Conservation (phyloP, 2,888 invertebrate species). For the Drosophila mimetica region DNA sequence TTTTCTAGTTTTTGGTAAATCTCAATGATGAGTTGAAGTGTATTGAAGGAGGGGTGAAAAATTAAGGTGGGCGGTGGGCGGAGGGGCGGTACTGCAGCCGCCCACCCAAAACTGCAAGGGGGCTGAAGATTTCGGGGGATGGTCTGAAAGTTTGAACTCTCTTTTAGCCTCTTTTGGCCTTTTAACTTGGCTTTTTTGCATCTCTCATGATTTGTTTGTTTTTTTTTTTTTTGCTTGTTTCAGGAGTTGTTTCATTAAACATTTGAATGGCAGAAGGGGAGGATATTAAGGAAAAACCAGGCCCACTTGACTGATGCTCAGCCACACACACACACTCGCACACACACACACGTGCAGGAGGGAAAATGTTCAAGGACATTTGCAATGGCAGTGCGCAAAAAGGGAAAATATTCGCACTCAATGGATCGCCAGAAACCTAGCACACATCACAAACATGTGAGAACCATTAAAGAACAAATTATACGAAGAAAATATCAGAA, state of each 20-base stretch:
- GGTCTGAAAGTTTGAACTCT: conserved; percentile 13
- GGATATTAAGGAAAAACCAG: conserved; percentile 22
- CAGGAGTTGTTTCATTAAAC: conserved; percentile 22
- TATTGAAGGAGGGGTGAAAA: neutral
- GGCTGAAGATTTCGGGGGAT: neutral
- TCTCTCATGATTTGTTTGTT: conserved; percentile 2
- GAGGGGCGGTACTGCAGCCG: neutral
- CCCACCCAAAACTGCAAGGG: conserved; percentile 11
- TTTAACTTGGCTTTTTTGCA: conserved; percentile 8
- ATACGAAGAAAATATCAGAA: conserved; percentile 23
- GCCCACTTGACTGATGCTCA: conserved; percentile 27
- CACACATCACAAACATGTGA: conserved; percentile 46
- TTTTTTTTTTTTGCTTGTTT: neutral
- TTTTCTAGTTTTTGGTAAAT: neutral
- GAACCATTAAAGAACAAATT: conserved; percentile 51
- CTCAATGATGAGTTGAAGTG: neutral
- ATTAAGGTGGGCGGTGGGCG: neutral
- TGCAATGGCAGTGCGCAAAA: conserved; percentile 55
- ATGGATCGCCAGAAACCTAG: conserved; percentile 16
- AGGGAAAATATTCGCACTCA: conserved; percentile 19
- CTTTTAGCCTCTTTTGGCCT: neutral
- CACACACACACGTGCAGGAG: conserved; percentile 10
- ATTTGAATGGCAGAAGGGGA: conserved; percentile 3
- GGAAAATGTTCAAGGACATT: conserved; percentile 42
- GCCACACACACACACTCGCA: conserved; percentile 13